Conservation (phyloP, 92 coral and sea anemone species). For the Meandrina meandrites region DNA sequence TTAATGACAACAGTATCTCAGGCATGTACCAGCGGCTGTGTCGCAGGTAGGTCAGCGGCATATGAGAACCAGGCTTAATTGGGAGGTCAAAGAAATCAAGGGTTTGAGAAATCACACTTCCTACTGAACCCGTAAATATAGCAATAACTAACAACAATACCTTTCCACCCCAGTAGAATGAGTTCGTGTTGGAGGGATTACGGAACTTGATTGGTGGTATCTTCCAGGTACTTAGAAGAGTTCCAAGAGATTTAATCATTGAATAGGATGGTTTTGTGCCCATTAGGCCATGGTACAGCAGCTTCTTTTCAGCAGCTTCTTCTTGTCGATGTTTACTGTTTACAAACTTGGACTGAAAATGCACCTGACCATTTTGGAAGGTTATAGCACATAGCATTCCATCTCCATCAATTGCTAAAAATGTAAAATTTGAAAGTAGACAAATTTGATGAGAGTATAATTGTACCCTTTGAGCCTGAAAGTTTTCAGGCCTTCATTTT, state of each 20-base stretch:
- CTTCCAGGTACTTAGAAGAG: conserved; percentile 39
- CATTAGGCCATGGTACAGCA: conserved; percentile 78
- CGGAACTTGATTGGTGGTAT: conserved; percentile 59
- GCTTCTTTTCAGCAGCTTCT: conserved; percentile 49
- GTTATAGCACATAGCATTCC: conserved; percentile 94
- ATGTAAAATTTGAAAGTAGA: background rate
- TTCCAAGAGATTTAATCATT: conserved; percentile 28
- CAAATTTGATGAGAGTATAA: too few species aligned
- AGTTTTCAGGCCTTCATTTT: too few species aligned
- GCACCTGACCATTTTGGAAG: conserved; percentile 77
- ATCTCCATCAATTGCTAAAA: conserved; percentile 88
- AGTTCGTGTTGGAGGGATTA: conserved; percentile 89
- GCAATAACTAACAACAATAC: conserved; percentile 8
- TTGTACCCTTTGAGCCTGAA: too few species aligned
- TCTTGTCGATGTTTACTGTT: conserved; percentile 66
- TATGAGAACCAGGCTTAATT: too few species aligned
- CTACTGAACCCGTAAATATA: background rate
- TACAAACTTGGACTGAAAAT: conserved; percentile 83
- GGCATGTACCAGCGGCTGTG: too few species aligned
- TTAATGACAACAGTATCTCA: too few species aligned
- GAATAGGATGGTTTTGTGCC: conserved; percentile 64
- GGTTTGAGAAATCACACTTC: too few species aligned
- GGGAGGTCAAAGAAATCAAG: too few species aligned
- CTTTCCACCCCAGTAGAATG: conserved; percentile 93
- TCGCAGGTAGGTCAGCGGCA: too few species aligned